Base-by-base conservation (phyloP, 1,140 invertebrate species). In the Zaprionus inermis region DNA sequence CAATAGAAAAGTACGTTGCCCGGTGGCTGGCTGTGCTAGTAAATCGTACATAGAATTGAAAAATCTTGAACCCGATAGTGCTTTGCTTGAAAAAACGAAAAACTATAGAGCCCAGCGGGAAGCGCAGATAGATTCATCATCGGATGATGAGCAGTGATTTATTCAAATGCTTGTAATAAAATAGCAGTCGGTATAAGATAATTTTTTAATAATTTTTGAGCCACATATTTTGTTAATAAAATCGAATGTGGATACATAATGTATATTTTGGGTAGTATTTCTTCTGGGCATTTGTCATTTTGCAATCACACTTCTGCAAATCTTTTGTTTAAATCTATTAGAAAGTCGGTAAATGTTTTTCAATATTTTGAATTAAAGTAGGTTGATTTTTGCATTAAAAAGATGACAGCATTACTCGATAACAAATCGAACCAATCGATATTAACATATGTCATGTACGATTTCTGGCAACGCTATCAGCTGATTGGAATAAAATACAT, bases 11-110 rank as follows among this genome's bases (percentile, higher is more conserved):
- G 18, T 78, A 10, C 70, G 58, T 6, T 84, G 81, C 30, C 81
- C 81, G 2, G 34, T 85, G 3, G 24, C 71, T 0, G 81, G 81
- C 12, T 84, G 81, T 20, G 66, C 54, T 10, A 85, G 54, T 22
- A 58, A 71, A 36, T 9, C 6, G 0, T 69, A 36, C 34, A 78
- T 84, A 24, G 58, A 71, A 10, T 78, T 70, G 1, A 16, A 28
- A 1, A 58, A 75, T 32, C 46, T 84, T 5, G 14, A 68, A 14
- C 28, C 16, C 2, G 75, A 84, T 49, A 5, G 9, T 1, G 30
- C 16, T 6, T 54, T 69, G 44, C 52, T 30, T 4, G 12, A 54
- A 14, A 34, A 44, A 30, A 58, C 67, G 7, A 41, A 18, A n/a
- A 9, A n/a, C 1, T 44, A 36, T 16, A 58, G 20, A 18, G 44